A percentile compares a stretch with the other conserved stretches of the same genome.
phyloP scores from a whole-genome alignment of 1,140 invertebrate species.

The Dendroctonus valens region DNA sequence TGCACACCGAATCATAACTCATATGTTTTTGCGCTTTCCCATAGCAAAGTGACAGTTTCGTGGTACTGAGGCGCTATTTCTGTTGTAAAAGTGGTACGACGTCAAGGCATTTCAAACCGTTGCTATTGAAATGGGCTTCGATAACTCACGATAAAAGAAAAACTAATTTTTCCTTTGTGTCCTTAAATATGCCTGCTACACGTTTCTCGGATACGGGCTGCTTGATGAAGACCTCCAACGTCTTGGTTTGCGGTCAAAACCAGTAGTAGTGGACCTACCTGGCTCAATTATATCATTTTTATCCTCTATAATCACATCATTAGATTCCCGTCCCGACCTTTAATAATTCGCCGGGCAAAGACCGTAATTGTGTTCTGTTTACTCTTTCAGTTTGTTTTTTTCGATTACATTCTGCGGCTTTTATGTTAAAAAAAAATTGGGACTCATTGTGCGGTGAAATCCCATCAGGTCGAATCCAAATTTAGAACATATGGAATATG shows the following conservation, averaged over 20 bases:
- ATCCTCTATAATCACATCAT: not conserved
- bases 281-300: conserved; percentile 3
- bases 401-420: too few relatives aligned
- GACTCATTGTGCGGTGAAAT: too few relatives aligned
- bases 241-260: conserved; percentile 11
- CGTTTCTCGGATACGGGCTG: not conserved
- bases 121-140: not conserved
- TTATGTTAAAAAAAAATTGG: too few relatives aligned
- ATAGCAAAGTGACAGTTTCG: conserved; percentile 4
- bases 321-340: not conserved
- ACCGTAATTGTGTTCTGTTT: too few relatives aligned
- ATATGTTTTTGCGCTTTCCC: not conserved
- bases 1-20: too few relatives aligned
- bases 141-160: not conserved
- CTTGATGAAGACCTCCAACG: conserved; percentile 4
- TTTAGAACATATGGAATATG: too few relatives aligned
- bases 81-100: conserved; percentile 5
- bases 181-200: not conserved
- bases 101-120: not conserved
- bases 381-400: too few relatives aligned
- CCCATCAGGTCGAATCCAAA: too few relatives aligned
- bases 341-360: conserved; percentile 1
- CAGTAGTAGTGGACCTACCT: conserved; percentile 8
- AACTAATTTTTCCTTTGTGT: not conserved
- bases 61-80: conserved; percentile 9